Conservation (phyloP, 1,140 invertebrate species). For the Bombus cullumanus region DNA sequence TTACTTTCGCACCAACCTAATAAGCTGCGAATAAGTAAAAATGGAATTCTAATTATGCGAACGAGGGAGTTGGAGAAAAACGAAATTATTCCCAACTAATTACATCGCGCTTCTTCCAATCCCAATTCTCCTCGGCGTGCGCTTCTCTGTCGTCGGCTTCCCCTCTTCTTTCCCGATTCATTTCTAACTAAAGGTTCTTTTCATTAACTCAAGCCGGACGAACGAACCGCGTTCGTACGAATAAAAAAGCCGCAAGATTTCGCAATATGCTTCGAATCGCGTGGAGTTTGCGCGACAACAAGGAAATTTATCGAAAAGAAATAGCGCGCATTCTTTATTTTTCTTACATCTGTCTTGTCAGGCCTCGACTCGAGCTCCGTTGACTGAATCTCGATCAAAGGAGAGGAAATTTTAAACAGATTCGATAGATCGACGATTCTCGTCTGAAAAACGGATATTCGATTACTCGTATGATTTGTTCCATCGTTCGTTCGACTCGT, state of each 20-base stretch:
- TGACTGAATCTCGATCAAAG: neutral
- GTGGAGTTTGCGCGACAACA: neutral
- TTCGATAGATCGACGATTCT: neutral
- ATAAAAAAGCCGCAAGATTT: neutral
- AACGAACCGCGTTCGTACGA: neutral
- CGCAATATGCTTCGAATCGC: neutral
- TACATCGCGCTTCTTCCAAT: slow-evolving; percentile 8
- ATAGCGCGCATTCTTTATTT: neutral
- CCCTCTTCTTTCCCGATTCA: neutral
- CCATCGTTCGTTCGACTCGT: neutral
- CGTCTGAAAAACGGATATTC: slow-evolving; percentile 1
- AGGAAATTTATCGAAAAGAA: neutral
- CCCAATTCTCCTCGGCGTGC: too few species aligned
- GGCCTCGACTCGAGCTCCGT: neutral
- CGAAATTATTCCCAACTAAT: slow-evolving; percentile 38
- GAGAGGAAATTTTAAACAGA: slow-evolving; percentile 11
- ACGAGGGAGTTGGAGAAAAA: neutral
- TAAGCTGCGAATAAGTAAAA: slow-evolving; percentile 37
- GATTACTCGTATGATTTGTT: slow-evolving; percentile 21
- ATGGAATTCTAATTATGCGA: slow-evolving; percentile 37
- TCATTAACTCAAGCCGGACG: slow-evolving; percentile 5
- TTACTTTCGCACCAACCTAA: slow-evolving; percentile 7
- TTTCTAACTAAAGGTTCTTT: neutral
- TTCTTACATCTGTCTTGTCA: neutral
- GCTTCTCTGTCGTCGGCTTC: neutral